Conservation (phyloP, 2,888 invertebrate species). For the Lithodes maja region DNA sequence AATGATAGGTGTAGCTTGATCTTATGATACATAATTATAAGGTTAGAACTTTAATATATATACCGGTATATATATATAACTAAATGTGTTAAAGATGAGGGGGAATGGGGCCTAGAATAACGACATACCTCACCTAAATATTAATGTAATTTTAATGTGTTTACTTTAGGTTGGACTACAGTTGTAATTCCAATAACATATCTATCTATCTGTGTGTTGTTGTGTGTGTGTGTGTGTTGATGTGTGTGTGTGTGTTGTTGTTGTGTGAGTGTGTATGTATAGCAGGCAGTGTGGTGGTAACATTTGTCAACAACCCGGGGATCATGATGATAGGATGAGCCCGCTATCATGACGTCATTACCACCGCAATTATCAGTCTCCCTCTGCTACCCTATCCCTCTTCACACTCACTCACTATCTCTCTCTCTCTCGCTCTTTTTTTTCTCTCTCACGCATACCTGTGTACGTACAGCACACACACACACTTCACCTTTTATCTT, state of each 20-base stretch:
- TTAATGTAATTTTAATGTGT: too few relatives aligned
- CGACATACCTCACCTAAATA: not conserved
- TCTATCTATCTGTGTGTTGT: not conserved
- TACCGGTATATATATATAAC: too few relatives aligned
- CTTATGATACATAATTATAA: not conserved
- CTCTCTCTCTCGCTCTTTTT: not conserved
- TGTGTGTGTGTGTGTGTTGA: not conserved
- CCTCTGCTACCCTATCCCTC: not conserved
- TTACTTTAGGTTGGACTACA: too few relatives aligned
- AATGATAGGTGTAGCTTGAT: too few relatives aligned
- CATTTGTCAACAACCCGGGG: slow-evolving; percentile 13
- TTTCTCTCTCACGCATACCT: too few relatives aligned
- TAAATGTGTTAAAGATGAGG: too few relatives aligned
- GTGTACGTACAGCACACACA: too few relatives aligned
- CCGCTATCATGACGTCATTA: slow-evolving; percentile 24
- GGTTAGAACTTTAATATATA: too few relatives aligned
- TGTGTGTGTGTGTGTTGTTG: not conserved
- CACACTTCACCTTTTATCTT: too few relatives aligned
- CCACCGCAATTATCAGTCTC: slow-evolving; percentile 8
- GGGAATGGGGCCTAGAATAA: too few relatives aligned
- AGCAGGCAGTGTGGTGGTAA: not conserved
- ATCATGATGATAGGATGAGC: slow-evolving; percentile 11
- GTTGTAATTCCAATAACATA: too few relatives aligned
- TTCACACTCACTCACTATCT: not conserved
- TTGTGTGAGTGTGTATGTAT: not conserved